Evolutionary conservation across 2,797 vertebrate genomes (phyloP), one percentile per base, ranked within the genome.

Genomic region (Streptopelia turtur): DNA sequence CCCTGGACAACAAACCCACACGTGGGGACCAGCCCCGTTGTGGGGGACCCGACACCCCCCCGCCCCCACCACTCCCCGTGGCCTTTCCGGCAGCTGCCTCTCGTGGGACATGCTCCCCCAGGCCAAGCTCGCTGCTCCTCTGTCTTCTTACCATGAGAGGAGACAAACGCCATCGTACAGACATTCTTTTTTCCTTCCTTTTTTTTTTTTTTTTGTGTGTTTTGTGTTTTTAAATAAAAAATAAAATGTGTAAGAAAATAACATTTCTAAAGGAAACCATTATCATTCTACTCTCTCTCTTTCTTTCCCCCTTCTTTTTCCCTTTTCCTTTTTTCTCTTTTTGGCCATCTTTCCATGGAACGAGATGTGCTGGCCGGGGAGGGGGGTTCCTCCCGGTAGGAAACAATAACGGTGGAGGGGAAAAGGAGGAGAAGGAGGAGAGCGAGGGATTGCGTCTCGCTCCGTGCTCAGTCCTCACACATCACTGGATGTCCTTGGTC

Each of bases 401-500:
- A 88, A 87, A 94, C 82, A 7, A 56, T 60, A 89, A 91, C 33
- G 50, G 71, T 72, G 12, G 90, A 87, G 74, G 53, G 61, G 68
- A 9, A 83, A 79, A 77, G 37, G 39, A 89, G 69, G 24, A 84
- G 81, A 63, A 89, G 77, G 63, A 70, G 50, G 63, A 50, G 79
- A 66, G 55, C 76, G 10, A 9, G 28, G 55, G 77, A 72, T 41
- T 21, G 16, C 16, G 17, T 18, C 64, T 3, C 10, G 18, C 94
- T 80, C 61, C 6, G 9, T 0, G 63, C 91, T 59, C 61, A 18
- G 81, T 92, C 84, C 84, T 98, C 99, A 99, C 97, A 99, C 99
- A 5, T 99, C 99, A 69, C 99, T 99, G 96, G 99, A 99, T 94
- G 99, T 98, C 97, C 99, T 98, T 91, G 98, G 98, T 85, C 99